phyloP scores from a whole-genome alignment of 2,113 vertebrate genomes.

The Butastur rufipennis region DNA sequence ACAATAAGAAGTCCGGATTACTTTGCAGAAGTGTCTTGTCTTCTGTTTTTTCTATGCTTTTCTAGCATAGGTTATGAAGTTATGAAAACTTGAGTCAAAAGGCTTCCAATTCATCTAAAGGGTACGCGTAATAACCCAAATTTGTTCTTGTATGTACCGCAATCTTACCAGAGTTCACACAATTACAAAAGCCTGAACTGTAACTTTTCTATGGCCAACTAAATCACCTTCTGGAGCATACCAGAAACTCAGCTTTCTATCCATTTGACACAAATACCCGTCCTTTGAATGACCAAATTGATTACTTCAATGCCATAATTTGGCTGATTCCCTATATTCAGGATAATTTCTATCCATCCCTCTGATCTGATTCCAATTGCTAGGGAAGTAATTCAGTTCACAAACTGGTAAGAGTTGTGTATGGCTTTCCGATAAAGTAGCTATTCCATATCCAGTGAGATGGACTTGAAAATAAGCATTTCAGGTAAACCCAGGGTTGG shows the following conservation, averaged over 20 bases:
- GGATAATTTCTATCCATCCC: neutral
- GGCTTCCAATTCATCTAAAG: neutral
- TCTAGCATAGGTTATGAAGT: neutral
- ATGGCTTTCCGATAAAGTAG: neutral
- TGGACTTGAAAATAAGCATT: neutral
- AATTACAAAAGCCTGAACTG: neutral
- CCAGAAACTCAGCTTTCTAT: neutral
- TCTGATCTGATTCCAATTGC: neutral
- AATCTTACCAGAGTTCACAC: neutral
- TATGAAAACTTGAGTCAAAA: neutral
- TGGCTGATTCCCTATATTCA: neutral
- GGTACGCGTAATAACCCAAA: neutral
- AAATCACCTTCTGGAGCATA: neutral
- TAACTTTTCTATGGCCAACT: neutral
- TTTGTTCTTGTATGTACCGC: accelerated
- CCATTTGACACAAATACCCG: neutral
- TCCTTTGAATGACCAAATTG: neutral
- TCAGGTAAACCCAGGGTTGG: neutral
- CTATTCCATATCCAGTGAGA: neutral
- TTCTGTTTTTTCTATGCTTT: neutral
- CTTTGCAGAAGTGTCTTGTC: neutral
- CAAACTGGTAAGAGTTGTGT: neutral
- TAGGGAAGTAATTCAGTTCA: neutral
- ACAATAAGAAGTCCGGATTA: neutral
- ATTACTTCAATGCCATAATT: neutral